Evolutionary conservation across 2,113 vertebrate genomes (phyloP).

Genomic region (Dipodomys spectabilis): DNA sequence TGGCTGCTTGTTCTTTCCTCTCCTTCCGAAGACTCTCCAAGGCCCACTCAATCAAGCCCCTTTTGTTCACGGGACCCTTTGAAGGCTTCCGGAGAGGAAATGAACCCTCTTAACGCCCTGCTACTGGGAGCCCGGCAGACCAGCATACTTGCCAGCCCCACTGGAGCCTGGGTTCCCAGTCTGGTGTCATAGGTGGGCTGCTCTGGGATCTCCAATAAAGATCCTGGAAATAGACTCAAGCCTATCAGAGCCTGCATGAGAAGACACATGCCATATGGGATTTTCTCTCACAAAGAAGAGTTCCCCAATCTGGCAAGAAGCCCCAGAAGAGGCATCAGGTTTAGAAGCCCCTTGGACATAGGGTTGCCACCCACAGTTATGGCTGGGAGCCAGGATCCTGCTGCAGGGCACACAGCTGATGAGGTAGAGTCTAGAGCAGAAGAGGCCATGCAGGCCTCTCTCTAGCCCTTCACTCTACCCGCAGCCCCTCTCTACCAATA

Average conservation of each 20-base stretch:
- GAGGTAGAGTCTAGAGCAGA: fast-evolving
- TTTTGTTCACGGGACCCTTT: constrained; percentile 53
- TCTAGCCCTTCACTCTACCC: no score
- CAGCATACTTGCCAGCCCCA: not conserved
- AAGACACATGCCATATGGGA: not conserved
- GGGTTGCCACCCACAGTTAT: not conserved
- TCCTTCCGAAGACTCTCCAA: constrained; percentile 45
- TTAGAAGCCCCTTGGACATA: not conserved
- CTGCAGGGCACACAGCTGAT: not conserved
- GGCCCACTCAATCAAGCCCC: constrained; percentile 49
- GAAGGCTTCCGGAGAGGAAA: constrained; percentile 69
- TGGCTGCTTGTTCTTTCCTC: not conserved
- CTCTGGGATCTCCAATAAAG: not conserved
- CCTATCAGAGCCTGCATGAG: not conserved
- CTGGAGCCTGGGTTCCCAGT: not conserved
- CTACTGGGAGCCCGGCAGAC: not conserved
- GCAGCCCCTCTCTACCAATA: no score
- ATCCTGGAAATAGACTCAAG: not conserved
- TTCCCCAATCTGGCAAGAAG: not conserved
- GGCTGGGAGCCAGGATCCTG: not conserved
- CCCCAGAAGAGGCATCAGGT: not conserved
- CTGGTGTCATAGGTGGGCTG: not conserved
- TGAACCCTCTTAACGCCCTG: not conserved
- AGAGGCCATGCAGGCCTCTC: not conserved
- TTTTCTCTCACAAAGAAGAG: not conserved